Percentiles rank a stretch among this genome's conserved stretches.
These are phyloP conservation scores for Siphamia tubifer DNA, from an alignment of 2,113 vertebrate species.

Conservation along the genomic window DNA sequence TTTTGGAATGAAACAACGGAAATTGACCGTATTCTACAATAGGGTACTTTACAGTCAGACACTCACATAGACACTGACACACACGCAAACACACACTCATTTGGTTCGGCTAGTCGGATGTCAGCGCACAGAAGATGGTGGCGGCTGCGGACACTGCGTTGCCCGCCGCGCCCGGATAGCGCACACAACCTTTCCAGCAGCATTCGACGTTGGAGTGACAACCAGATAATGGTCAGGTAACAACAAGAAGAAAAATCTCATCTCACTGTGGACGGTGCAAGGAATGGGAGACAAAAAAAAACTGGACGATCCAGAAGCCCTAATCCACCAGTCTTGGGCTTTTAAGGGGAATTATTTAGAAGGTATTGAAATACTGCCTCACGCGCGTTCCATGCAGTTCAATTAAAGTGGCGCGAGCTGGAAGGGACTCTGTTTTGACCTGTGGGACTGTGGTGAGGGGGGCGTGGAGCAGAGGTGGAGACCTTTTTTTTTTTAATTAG, in stretches of 20 bases:
- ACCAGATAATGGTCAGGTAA: constrained; percentile 5
- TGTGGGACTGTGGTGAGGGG: constrained; percentile 38
- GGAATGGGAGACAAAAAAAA: constrained; percentile 1
- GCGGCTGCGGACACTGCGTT: constrained; percentile 28
- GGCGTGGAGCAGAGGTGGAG: constrained; percentile 32
- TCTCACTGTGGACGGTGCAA: constrained; percentile 5
- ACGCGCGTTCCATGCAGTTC: not conserved
- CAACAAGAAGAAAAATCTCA: not conserved
- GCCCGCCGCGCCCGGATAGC: constrained; percentile 32
- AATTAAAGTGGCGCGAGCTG: constrained; percentile 43
- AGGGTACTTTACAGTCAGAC: not conserved
- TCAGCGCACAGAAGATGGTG: constrained; percentile 66
- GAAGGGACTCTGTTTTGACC: constrained; percentile 33
- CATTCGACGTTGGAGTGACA: constrained; percentile 4
- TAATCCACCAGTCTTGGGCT: constrained; percentile 8
- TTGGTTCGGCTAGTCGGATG: constrained; percentile 31
- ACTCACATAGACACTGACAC: not conserved
- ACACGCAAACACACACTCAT: not conserved
- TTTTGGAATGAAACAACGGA: constrained; percentile 47
- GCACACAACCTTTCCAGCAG: constrained; percentile 1
- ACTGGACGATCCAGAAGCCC: constrained; percentile 6
- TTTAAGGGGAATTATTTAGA: constrained; percentile 13
- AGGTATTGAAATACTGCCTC: constrained; percentile 7
- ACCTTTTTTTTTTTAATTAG: constrained; percentile 62
- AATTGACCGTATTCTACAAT: not conserved